phyloP scores from a whole-genome alignment of 1,140 invertebrate genomes.

The Sminthurides bifidus region DNA sequence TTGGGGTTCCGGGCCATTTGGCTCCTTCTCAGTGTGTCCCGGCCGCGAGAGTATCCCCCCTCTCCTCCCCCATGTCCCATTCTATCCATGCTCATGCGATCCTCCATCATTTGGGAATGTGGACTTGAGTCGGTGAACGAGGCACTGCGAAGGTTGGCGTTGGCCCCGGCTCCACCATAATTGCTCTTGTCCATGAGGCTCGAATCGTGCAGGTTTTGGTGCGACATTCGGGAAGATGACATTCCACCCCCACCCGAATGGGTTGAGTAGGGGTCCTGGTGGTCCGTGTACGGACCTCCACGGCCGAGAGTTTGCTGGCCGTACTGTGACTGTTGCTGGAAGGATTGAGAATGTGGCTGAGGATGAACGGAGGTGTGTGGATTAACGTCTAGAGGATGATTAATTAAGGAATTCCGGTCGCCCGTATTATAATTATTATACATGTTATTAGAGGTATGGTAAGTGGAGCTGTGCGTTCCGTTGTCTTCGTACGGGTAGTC shows the following conservation, averaged over 20 bases:
- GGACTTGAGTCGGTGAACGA: constrained; percentile 20
- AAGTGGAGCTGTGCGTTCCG: neutral
- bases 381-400: constrained; percentile 20
- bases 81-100: constrained; percentile 8
- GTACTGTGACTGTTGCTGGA: constrained; percentile 10
- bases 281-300: neutral
- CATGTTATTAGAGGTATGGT: neutral
- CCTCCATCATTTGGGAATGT: constrained; percentile 25
- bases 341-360: constrained; percentile 2
- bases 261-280: constrained; percentile 17
- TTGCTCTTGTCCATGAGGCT: constrained; percentile 4
- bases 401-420: constrained; percentile 27
- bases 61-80: too few relatives aligned
- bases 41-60: constrained; percentile 10
- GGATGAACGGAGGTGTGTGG: constrained; percentile 1
- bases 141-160: constrained; percentile 17
- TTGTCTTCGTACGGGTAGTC: neutral
- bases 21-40: constrained; percentile 27
- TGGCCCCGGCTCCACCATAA: neutral
- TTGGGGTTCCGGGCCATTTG: constrained; percentile 21
- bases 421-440: constrained; percentile 1
- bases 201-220: constrained; percentile 21
- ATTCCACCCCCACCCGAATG: constrained; percentile 15
- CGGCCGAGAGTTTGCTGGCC: neutral
- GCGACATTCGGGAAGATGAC: constrained; percentile 7